phyloP scores from a whole-genome alignment of 2,888 invertebrate species.

The Endotricha flammealis region DNA sequence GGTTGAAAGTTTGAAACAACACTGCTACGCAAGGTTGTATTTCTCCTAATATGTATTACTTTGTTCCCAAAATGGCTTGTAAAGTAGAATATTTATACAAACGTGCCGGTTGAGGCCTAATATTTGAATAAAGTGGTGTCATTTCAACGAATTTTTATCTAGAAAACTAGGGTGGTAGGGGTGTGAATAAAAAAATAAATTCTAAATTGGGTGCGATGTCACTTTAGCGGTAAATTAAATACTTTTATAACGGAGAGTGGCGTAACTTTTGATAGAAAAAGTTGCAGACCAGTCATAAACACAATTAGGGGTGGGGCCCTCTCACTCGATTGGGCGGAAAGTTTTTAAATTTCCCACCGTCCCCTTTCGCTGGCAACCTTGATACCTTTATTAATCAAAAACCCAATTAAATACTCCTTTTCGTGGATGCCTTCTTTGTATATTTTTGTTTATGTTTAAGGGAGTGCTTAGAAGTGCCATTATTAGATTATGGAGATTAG shows the following conservation, averaged over 20 bases:
- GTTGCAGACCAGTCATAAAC: constrained; percentile 61
- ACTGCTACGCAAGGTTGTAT: no score
- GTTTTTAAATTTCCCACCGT: constrained; percentile 44
- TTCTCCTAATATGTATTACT: no score
- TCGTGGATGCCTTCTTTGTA: constrained; percentile 23
- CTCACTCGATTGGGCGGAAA: constrained; percentile 47
- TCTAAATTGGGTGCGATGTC: constrained; percentile 51
- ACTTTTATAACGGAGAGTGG: constrained; percentile 51
- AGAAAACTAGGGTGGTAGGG: no score
- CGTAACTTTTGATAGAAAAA: constrained; percentile 72
- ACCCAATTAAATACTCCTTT: constrained; percentile 38
- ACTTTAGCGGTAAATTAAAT: constrained; percentile 65
- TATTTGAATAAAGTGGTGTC: no score
- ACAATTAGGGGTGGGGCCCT: constrained; percentile 49
- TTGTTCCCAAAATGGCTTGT: no score
- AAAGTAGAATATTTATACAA: no score
- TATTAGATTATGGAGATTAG: constrained; percentile 12
- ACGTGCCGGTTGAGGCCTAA: no score
- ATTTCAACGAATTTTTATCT: no score
- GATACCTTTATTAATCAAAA: constrained; percentile 51
- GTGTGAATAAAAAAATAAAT: constrained; percentile 43
- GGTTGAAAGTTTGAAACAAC: no score
- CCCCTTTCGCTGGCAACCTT: constrained; percentile 31
- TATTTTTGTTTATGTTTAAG: constrained; percentile 36
- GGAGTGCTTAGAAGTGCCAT: constrained; percentile 20